phyloP scores from a whole-genome alignment of 2,113 vertebrate genomes.

The Tiliqua scincoides region DNA sequence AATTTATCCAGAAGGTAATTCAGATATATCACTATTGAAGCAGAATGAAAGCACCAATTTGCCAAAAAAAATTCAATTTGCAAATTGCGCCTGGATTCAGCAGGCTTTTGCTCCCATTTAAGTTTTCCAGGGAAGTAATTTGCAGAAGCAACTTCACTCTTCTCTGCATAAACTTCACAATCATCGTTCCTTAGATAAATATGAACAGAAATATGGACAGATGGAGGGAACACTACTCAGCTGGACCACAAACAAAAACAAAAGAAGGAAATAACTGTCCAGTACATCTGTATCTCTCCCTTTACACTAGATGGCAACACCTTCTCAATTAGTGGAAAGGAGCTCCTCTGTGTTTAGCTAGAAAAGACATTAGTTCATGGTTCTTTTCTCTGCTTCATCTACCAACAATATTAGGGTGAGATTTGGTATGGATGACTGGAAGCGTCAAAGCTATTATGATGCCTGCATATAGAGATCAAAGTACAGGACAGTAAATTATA shows the following conservation, averaged over 20 bases:
- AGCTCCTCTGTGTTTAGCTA: not conserved
- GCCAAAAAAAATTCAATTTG: slow-evolving; percentile 9
- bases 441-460: not conserved
- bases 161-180: not conserved
- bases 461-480: not conserved
- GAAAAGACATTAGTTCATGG: not conserved
- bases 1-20: slow-evolving; percentile 18
- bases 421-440: not conserved
- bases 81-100: slow-evolving; percentile 5
- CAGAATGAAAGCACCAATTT: not conserved
- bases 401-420: not conserved
- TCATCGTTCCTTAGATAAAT: not conserved
- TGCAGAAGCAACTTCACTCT: not conserved
- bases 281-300: not conserved
- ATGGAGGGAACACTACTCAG: not conserved
- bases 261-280: not conserved
- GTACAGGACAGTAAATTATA: slow-evolving; percentile 19
- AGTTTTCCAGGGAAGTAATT: slow-evolving; percentile 14
- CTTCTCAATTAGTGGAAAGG: not conserved
- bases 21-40: slow-evolving; percentile 26
- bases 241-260: not conserved
- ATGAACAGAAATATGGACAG: not conserved
- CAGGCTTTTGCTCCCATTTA: slow-evolving; percentile 1
- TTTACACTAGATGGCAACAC: slow-evolving; percentile 15
- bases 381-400: not conserved